A percentile compares a stretch with the other conserved stretches of the same genome.
Evolutionary conservation across 1,140 invertebrate species (phyloP).

Genomic region (Lineus longissimus): DNA sequence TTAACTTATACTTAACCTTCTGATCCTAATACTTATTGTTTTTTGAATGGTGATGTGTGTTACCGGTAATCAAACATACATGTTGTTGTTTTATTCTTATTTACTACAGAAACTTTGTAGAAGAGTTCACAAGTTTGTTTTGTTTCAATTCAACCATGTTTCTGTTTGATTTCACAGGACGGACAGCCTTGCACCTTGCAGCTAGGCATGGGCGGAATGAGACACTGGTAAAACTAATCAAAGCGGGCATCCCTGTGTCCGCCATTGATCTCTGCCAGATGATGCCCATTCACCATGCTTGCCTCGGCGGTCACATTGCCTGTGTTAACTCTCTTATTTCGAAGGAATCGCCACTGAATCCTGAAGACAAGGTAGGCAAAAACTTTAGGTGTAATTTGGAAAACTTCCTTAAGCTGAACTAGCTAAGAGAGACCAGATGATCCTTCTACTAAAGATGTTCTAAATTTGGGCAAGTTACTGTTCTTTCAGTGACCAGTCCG

Average conservation of each 20-base stretch:
- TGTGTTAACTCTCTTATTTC: constrained; percentile 40
- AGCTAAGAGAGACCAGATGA: too few relatives aligned
- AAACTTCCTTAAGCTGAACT: too few relatives aligned
- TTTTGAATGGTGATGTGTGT: too few relatives aligned
- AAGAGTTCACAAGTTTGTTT: neutral
- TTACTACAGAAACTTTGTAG: neutral
- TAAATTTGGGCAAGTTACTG: too few relatives aligned
- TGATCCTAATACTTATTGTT: too few relatives aligned
- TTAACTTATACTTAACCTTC: neutral
- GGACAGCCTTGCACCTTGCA: constrained; percentile 35
- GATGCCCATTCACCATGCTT: constrained; percentile 46
- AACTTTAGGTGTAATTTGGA: neutral
- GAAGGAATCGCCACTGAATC: constrained; percentile 32
- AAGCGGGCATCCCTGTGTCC: constrained; percentile 20
- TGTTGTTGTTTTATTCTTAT: too few relatives aligned
- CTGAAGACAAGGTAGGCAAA: constrained; percentile 35
- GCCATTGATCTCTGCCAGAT: constrained; percentile 34
- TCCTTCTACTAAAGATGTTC: too few relatives aligned
- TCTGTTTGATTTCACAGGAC: constrained; percentile 21
- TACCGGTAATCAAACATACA: too few relatives aligned
- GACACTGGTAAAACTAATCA: constrained; percentile 30
- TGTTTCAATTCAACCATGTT: neutral
- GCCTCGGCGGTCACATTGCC: constrained; percentile 36
- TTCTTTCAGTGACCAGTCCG: too few relatives aligned
- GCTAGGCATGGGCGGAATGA: constrained; percentile 30